Evolutionary conservation across 2,888 invertebrate genomes (phyloP).

Genomic region (Tryphoninae sp.): DNA sequence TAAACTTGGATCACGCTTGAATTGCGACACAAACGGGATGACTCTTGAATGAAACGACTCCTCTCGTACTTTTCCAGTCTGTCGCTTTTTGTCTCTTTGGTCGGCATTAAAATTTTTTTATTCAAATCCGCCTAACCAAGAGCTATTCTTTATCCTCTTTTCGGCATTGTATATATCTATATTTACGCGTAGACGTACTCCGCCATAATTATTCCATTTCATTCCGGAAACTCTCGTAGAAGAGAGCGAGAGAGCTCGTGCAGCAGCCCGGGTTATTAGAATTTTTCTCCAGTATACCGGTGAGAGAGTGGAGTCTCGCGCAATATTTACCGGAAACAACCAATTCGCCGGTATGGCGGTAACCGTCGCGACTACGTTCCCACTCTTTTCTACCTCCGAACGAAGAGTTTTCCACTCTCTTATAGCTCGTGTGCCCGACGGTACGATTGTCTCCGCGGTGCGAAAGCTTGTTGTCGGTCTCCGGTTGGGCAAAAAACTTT

Average conservation of each 20-base stretch:
- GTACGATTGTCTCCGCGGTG: slow-evolving; percentile 57
- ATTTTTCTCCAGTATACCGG: slow-evolving; percentile 45
- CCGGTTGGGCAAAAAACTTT: slow-evolving; percentile 62
- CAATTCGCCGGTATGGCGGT: slow-evolving; percentile 33
- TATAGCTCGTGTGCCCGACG: slow-evolving; percentile 12
- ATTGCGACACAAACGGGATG: slow-evolving; percentile 2
- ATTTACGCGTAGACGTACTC: background rate
- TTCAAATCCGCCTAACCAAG: background rate
- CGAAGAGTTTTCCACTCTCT: slow-evolving; percentile 43
- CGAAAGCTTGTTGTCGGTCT: slow-evolving; percentile 48
- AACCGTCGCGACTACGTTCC: slow-evolving; percentile 14
- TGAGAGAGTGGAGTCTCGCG: slow-evolving; percentile 41
- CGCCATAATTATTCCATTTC: slow-evolving; percentile 54
- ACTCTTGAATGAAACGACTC: slow-evolving; percentile 24
- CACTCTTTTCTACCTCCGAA: slow-evolving; percentile 46
- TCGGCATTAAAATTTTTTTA: slow-evolving; percentile 3
- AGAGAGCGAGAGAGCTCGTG: slow-evolving; percentile 19
- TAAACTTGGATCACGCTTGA: slow-evolving; percentile 18
- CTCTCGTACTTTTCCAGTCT: background rate
- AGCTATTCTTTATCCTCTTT: slow-evolving; percentile 19
- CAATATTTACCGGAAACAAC: slow-evolving; percentile 57
- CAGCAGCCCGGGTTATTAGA: slow-evolving; percentile 54
- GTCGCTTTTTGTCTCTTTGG: background rate
- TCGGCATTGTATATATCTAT: slow-evolving; percentile 4
- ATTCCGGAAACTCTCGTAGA: slow-evolving; percentile 34